Evolutionary conservation across 2,797 vertebrate genomes (phyloP).

Genomic region (Cyclura pinguis): DNA sequence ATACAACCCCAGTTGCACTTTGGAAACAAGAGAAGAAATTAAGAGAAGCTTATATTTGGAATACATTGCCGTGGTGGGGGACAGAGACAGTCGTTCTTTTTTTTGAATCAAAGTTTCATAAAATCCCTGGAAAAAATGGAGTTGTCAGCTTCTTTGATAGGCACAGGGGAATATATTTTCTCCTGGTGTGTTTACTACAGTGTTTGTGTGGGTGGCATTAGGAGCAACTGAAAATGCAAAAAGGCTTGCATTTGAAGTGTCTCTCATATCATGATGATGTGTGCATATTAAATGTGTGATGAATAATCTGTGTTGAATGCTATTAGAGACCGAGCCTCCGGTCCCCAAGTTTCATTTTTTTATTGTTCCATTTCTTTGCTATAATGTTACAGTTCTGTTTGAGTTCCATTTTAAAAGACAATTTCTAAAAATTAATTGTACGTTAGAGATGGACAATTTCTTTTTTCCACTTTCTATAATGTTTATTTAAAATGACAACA

Average conservation of each 20-base stretch:
- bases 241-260: neutral
- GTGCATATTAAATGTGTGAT: neutral
- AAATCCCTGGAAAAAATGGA: neutral
- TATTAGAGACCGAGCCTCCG: neutral
- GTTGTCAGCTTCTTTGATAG: neutral
- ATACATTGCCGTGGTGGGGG: neutral
- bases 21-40: neutral
- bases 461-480: neutral
- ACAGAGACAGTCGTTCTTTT: too few species aligned
- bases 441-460: neutral
- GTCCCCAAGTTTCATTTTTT: neutral
- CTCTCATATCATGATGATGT: neutral
- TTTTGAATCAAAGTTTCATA: neutral
- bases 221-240: neutral
- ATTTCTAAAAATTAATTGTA: neutral
- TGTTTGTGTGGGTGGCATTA: neutral
- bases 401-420: neutral
- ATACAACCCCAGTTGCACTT: neutral
- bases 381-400: neutral
- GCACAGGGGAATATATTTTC: neutral
- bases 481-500: neutral
- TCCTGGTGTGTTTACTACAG: neutral
- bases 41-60: neutral
- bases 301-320: too few species aligned
- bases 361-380: neutral